Evolutionary conservation across 2,888 invertebrate species (phyloP), one percentile per base, ranked within the genome.

Genomic region (Lamellibrachia satsuma): DNA sequence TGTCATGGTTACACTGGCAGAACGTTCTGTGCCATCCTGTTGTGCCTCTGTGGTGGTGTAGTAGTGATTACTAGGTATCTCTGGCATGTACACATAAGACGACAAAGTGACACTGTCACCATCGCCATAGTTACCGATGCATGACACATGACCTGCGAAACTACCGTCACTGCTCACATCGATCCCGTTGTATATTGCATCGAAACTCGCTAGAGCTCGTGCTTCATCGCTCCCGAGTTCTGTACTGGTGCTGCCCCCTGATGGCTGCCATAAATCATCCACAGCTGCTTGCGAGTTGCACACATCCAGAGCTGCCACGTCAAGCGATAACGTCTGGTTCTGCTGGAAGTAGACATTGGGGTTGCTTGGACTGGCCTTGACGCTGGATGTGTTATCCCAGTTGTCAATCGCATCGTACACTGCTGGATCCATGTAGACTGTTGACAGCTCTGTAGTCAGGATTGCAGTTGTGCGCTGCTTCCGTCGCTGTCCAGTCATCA

Each of bases 271-370:
- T 15, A 75, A 75, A 75, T 90, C 90, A 3, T 57, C 91, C 9
- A 22, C 11, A 27, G 55, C 90, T 6, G 2, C 22, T 9, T 8
- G 52, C 7, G 90, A 27, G 6, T 22, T 22, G 22, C 75, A 22
- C 6, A n/a, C 22, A 75, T 11, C n/a, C 3, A 22, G 22, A 75
- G 22, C 22, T 22, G 22, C 22, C n/a, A n/a, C 15, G 22, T 75
- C 22, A 15, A 75, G n/a, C 22, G 22, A 22, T 75, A 75, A 6
- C 22, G 90, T 60, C 51, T 90, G 60, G 51, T 90, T 92, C 92
- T 93, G 93, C 52, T 55, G 75, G 92, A 94, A 94, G 92, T 93
- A 94, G 52, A 94, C 94, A 57, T 94, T 93, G 27, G 94, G 94
- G 91, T 94, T 94, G 57, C 93, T 93, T 91, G 4, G 90, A 90